Base-by-base conservation (phyloP, 2,797 vertebrate genomes). In the Sternotherus odoratus region DNA sequence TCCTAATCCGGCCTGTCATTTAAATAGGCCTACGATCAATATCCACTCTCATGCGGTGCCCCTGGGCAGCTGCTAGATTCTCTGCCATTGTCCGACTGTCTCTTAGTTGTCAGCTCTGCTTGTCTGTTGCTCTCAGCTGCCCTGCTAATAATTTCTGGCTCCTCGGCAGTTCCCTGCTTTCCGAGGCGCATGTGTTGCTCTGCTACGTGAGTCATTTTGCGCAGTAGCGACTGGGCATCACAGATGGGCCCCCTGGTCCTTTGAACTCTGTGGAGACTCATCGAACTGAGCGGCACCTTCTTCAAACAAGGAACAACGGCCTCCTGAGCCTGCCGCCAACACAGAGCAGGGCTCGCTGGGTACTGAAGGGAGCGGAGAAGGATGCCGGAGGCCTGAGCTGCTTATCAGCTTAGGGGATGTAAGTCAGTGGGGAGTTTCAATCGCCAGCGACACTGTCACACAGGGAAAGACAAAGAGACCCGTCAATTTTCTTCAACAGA, bases 321-420 rank as follows among this genome's bases (percentile, higher is more conserved):
- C 15, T 16, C 82, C 89, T 1, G 0, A 77, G 77, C 75, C 74
- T 85, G 97, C 97, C 97, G 95, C 98, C 95, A 97, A 94, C 90
- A 96, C 97, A 12, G 83, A 79, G 91, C 85, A 96, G 48, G 17
- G 5, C 96, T 66, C 26, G 3, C 87, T 94, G 95, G 91, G 95
- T 98, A 97, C 98, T 98, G 97, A 97, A 97, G 97, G 96, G 94
- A 93, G 90, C 90, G 91, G 96, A 96, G 97, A 96, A 95, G 79
- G 57, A 87, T 96, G 94, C 97, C 96, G 95, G 50, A 63, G 90
- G 72, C 96, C 95, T 98, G 98, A 99, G 98, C 98, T 96, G 98
- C 98, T 99, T 98, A 98, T 97, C 98, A 97, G 98, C 98, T 99
- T 98, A 99, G 86, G 95, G 97, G 97, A 99, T 98, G 97, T 98